phyloP scores from a whole-genome alignment of 2,888 invertebrate genomes.

The Ctenicera cuprea region DNA sequence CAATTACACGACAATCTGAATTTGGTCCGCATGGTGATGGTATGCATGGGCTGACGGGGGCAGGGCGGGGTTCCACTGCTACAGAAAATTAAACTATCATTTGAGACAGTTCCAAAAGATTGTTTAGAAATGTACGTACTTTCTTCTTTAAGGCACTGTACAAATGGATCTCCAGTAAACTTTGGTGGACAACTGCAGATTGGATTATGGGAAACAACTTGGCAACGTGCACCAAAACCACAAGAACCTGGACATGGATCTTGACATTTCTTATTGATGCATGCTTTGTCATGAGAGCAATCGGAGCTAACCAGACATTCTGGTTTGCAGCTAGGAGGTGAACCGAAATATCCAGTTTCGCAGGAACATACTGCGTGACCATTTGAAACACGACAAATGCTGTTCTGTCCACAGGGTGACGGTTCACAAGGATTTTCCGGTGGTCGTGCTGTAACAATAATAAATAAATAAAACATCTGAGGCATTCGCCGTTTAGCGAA shows the following conservation, averaged over 20 bases:
- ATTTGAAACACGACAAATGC: slow-evolving; percentile 75
- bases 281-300: slow-evolving; percentile 77
- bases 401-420: slow-evolving; percentile 79
- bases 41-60: slow-evolving; percentile 81
- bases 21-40: slow-evolving; percentile 85
- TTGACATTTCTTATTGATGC: slow-evolving; percentile 78
- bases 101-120: neutral
- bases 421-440: slow-evolving; percentile 76
- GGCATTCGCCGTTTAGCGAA: no score
- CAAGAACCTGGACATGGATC: slow-evolving; percentile 80
- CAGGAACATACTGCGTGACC: slow-evolving; percentile 79
- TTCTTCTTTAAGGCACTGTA: slow-evolving; percentile 74
- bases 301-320: slow-evolving; percentile 78
- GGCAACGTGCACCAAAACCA: slow-evolving; percentile 76
- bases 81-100: slow-evolving; percentile 28
- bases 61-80: slow-evolving; percentile 62
- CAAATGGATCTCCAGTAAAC: slow-evolving; percentile 78
- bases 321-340: slow-evolving; percentile 77
- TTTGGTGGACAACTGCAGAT: slow-evolving; percentile 79
- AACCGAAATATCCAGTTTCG: slow-evolving; percentile 76
- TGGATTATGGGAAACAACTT: slow-evolving; percentile 78
- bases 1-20: slow-evolving; percentile 79
- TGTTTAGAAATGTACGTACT: neutral
- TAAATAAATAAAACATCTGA: no score
- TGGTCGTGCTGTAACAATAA: slow-evolving; percentile 63